Evolutionary conservation across 2,113 vertebrate species (phyloP).

Genomic region (Thalassoma bifasciatum): DNA sequence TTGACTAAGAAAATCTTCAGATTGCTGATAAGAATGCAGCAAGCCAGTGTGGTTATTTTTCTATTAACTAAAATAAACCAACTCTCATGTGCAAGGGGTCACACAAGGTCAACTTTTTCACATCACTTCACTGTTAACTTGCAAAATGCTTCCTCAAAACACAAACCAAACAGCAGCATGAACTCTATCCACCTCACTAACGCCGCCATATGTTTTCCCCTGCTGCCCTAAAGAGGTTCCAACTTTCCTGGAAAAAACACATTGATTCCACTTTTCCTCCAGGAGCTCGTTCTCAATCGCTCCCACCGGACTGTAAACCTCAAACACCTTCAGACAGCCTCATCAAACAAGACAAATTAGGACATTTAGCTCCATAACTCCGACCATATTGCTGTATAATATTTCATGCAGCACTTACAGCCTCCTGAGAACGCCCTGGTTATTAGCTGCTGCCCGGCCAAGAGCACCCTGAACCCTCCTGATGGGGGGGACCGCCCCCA

Average conservation of each 20-base stretch:
- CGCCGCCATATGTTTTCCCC: slow-evolving; percentile 14
- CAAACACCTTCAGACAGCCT: slow-evolving; percentile 60
- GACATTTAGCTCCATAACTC: slow-evolving; percentile 43
- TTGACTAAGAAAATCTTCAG: not conserved
- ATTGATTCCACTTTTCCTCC: slow-evolving; percentile 38
- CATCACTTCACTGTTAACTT: slow-evolving; percentile 27
- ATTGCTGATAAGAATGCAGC: not conserved
- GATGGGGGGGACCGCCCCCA: slow-evolving; percentile 4
- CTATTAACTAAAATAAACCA: not conserved
- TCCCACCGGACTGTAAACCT: slow-evolving; percentile 44
- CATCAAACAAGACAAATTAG: slow-evolving; percentile 71
- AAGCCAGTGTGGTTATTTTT: not conserved
- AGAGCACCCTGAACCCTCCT: slow-evolving; percentile 22
- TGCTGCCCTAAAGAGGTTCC: slow-evolving; percentile 17
- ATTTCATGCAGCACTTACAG: slow-evolving; percentile 50
- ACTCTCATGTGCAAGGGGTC: slow-evolving; percentile 19
- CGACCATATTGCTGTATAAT: slow-evolving; percentile 44
- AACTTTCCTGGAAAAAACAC: slow-evolving; percentile 34
- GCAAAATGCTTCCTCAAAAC: slow-evolving; percentile 40
- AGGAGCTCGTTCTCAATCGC: slow-evolving; percentile 53
- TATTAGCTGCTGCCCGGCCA: slow-evolving; percentile 45
- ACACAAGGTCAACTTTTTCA: not conserved
- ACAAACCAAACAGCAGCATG: slow-evolving; percentile 19
- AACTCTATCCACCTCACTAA: slow-evolving; percentile 19
- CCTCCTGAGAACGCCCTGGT: slow-evolving; percentile 40